phyloP scores from a whole-genome alignment of 2,113 vertebrate species.

The Nettapus auritus region DNA sequence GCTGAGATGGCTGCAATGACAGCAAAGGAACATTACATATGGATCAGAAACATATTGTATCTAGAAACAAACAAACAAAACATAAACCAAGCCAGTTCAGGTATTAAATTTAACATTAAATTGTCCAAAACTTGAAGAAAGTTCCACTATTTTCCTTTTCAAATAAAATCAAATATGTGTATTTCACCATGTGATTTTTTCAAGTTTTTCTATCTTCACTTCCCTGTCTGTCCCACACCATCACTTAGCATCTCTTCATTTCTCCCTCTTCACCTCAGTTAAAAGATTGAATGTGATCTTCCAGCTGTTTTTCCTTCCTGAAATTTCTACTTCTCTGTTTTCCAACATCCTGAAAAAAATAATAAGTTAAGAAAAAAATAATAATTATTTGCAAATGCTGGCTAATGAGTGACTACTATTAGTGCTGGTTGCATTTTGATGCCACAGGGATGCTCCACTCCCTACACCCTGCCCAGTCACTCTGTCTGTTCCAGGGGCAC shows the following conservation, averaged over 20 bases:
- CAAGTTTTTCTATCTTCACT: neutral
- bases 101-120: neutral
- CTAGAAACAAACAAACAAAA: neutral
- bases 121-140: neutral
- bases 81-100: neutral
- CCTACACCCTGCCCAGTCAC: neutral
- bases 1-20: neutral
- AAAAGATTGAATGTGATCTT: conserved; percentile 15
- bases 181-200: neutral
- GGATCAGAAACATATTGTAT: neutral
- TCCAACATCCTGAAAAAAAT: neutral
- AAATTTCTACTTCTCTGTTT: neutral
- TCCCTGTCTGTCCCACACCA: neutral
- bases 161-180: neutral
- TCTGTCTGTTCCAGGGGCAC: neutral
- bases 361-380: neutral
- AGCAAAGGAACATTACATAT: neutral
- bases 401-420: neutral
- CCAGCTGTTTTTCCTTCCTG: neutral
- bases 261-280: neutral
- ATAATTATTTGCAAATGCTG: neutral
- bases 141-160: neutral
- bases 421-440: neutral
- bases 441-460: neutral
- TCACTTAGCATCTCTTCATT: neutral